Percentiles rank a stretch among this genome's conserved stretches.
Conservation (phyloP, 53 echinoderm and acorn worm species). For the Crossaster papposus region DNA sequence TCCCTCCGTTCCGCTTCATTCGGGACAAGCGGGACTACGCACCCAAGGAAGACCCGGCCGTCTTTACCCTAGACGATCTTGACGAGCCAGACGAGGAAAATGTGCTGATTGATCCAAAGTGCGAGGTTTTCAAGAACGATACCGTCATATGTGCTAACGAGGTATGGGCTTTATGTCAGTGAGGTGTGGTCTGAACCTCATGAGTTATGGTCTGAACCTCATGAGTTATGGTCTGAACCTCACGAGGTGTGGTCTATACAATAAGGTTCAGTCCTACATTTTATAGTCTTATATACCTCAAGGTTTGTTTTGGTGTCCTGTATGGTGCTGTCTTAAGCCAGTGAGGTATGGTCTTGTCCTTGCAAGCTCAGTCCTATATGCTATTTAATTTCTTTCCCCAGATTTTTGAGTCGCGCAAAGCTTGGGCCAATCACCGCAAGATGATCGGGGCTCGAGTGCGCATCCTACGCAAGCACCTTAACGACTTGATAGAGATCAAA, state of each 20-base stretch:
- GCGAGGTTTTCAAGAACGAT: conserved; percentile 69
- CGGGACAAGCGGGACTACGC: conserved; percentile 40
- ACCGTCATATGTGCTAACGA: conserved; percentile 78
- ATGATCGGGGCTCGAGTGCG: conserved; percentile 66
- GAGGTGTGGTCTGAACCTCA: no score
- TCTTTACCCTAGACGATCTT: conserved; percentile 4
- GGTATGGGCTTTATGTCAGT: conserved; percentile 38
- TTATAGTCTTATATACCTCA: no score
- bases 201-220: no score
- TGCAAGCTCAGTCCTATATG: no score
- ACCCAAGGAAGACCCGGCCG: background rate
- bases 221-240: no score
- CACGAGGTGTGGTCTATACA: no score
- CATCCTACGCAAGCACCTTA: conserved; percentile 69
- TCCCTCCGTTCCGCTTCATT: conserved; percentile 61
- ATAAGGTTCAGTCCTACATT: no score
- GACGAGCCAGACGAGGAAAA: conserved; percentile 26
- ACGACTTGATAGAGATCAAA: conserved; percentile 77
- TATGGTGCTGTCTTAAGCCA: no score
- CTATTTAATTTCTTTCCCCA: background rate
- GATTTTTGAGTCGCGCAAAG: conserved; percentile 77
- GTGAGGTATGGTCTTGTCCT: no score
- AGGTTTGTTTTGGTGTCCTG: no score
- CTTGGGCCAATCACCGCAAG: conserved; percentile 70
- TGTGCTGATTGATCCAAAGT: conserved; percentile 69